Conservation (phyloP, 1,140 invertebrate species). For the Delia radicum region DNA sequence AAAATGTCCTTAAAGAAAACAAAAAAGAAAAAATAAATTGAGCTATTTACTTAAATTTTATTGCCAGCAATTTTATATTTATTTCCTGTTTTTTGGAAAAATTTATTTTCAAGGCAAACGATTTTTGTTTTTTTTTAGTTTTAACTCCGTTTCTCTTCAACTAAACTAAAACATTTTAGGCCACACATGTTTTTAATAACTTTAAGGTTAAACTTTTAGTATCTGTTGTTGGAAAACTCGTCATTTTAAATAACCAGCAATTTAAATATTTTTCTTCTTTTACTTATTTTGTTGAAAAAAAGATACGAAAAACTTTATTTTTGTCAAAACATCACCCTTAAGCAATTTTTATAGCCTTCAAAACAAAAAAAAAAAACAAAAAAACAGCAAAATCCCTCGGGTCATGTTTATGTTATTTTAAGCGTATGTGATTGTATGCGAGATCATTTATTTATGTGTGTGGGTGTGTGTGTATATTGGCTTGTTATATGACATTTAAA, state of each 20-base stretch:
- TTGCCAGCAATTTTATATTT: constrained; percentile 24
- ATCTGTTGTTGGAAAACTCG: background rate
- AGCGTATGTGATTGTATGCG: background rate
- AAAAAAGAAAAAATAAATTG: constrained; percentile 13
- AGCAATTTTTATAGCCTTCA: background rate
- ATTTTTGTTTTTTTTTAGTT: background rate
- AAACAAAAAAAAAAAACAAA: no score
- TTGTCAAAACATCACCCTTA: background rate
- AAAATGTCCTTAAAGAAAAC: background rate
- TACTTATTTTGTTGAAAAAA: background rate
- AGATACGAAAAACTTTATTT: background rate
- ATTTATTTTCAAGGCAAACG: background rate
- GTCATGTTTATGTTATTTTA: background rate
- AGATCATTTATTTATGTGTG: background rate
- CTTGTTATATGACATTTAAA: constrained; percentile 11
- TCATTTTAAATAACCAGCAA: constrained; percentile 4
- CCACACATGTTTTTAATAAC: background rate
- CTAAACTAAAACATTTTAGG: background rate
- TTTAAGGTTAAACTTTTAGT: background rate
- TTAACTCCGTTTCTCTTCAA: background rate
- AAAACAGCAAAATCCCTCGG: background rate
- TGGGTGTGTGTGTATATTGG: background rate
- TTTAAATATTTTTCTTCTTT: background rate
- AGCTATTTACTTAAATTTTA: constrained; percentile 28
- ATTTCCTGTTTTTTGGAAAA: background rate